These are phyloP conservation scores for Cnemophilus loriae DNA, from an alignment of 2,113 vertebrate genomes.

Conservation along the genomic window DNA sequence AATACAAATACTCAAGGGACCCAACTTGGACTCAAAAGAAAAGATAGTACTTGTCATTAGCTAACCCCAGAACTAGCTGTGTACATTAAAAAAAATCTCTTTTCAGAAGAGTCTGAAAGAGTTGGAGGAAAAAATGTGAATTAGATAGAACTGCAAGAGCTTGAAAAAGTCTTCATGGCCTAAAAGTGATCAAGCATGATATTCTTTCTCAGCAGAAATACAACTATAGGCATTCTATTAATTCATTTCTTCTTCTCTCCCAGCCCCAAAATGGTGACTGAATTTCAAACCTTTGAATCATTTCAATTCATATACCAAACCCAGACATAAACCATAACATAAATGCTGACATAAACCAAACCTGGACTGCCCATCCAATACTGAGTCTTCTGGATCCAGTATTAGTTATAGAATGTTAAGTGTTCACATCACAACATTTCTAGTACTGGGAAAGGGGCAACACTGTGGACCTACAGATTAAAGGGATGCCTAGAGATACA, in stretches of 20 bases:
- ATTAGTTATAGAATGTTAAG: neutral
- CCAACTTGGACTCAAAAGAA: neutral
- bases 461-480: neutral
- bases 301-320: neutral
- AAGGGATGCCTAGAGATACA: neutral
- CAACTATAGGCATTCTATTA: neutral
- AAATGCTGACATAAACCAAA: neutral
- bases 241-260: neutral
- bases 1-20: neutral
- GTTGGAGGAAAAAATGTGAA: neutral
- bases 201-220: neutral
- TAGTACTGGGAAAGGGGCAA: neutral
- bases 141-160: neutral
- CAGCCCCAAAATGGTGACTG: neutral
- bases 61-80: neutral
- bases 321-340: neutral
- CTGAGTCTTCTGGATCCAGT: neutral
- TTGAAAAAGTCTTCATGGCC: neutral
- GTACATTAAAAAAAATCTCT: neutral
- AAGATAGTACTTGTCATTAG: neutral
- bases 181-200: neutral
- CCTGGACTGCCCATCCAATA: rapidly evolving
- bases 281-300: neutral
- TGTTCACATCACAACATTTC: neutral
- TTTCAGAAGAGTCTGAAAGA: neutral